A percentile compares a stretch with the other conserved stretches of the same genome.
These are phyloP conservation scores for Myripristis jacobus DNA, from an alignment of 2,797 vertebrate genomes.

Conservation along the genomic window DNA sequence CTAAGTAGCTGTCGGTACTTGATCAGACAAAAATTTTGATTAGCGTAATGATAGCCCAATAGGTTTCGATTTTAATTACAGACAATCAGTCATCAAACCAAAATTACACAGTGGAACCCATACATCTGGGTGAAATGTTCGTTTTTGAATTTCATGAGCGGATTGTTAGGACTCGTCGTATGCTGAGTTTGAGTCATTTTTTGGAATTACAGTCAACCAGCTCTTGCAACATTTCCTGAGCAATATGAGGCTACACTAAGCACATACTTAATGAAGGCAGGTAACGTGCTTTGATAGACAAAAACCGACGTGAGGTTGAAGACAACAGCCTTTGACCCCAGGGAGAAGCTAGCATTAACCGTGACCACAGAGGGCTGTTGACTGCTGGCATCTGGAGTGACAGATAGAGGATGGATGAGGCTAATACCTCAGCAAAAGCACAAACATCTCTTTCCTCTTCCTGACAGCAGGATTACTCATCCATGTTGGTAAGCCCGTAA, in stretches of 20 bases:
- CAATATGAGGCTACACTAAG: conserved; percentile 24
- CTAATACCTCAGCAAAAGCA: conserved; percentile 69
- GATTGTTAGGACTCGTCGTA: conserved; percentile 25
- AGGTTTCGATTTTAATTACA: conserved; percentile 69
- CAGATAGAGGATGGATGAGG: conserved; percentile 65
- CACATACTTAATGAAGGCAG: conserved; percentile 8
- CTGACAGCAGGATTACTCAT: conserved; percentile 72
- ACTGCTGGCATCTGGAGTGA: conserved; percentile 51
- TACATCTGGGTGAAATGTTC: conserved; percentile 56
- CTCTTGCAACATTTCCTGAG: conserved; percentile 5
- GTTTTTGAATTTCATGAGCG: conserved; percentile 57
- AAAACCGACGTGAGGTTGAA: conserved; percentile 43
- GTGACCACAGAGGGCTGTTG: conserved; percentile 31
- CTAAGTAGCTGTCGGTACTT: conserved; percentile 38
- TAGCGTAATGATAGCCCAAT: conserved; percentile 68
- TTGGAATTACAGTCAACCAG: neutral
- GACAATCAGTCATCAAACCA: conserved; percentile 57
- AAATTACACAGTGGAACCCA: conserved; percentile 50
- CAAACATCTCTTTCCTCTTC: conserved; percentile 57
- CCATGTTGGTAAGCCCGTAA: conserved; percentile 59
- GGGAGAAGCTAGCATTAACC: conserved; percentile 42
- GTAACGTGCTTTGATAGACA: conserved; percentile 6
- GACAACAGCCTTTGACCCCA: conserved; percentile 50
- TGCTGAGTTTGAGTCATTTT: conserved; percentile 1
- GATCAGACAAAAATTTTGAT: conserved; percentile 69